Base-by-base conservation (phyloP, 2,797 vertebrate genomes). In the Ceryle rudis region DNA sequence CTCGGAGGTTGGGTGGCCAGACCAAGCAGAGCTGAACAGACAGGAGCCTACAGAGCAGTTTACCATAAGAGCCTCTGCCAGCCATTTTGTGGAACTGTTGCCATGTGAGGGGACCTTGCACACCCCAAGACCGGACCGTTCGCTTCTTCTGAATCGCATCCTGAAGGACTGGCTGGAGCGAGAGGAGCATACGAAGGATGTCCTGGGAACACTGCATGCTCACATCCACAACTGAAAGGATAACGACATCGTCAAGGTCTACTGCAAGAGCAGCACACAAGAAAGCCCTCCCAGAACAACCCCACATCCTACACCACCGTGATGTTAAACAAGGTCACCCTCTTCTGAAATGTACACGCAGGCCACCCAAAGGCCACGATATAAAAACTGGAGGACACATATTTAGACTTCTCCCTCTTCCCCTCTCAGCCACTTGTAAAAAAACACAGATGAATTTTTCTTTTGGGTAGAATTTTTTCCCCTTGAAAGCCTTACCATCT, bases 71-170 rank as follows among this genome's bases (percentile, higher is more conserved):
- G 94, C 99, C 99, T 89, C 99, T 99, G 91, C 99, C 99, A 95
- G 99, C 99, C 99, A 99, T 99, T 96, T 99, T 99, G 98, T 99
- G 99, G 95, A 99, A 99, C 96, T 99, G 99, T 90, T 99, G 99
- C 99, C 99, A 99, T 54, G 99, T 99, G 86, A 99, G 99, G 64
- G 99, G 99, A 28, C 99, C 99, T 94, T 99, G 99, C 96, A 99
- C 99, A 1, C 99, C 99, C 99, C 99, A 99, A n/a, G 99, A 99
- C 84, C 99, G 98, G 29, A 99, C 98, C 1, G 99, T 99, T 81
- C 99, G 98, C 98, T 99, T 99, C 95, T 99, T 99, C 98, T 99
- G 99, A 97, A 99, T 99, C 44, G 99, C 99, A 54, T 99, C 99
- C 98, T 99, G 99, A 67, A 99, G 99, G 52, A 99, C 99, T 3